Evolutionary conservation across 1,140 invertebrate genomes (phyloP), one percentile per base, ranked within the genome.

Genomic region (Drosophila biarmipes): DNA sequence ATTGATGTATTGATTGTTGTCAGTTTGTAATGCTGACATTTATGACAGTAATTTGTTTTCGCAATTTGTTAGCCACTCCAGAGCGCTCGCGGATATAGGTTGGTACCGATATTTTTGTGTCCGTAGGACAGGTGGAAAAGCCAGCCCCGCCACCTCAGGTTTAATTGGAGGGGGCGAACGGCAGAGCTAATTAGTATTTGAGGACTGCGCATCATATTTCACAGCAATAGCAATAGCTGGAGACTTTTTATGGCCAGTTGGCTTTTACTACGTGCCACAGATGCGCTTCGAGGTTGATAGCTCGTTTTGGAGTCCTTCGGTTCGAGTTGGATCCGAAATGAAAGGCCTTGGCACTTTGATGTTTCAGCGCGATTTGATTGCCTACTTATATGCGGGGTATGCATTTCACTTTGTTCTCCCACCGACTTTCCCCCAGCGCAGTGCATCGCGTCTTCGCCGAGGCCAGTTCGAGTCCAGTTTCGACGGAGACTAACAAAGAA

Each of bases 1-100:
- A 71, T 86, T 85, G 84, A 89, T 87, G 84, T 79, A 87, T 89
- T 79, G 84, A 89, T 87, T 89, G 82, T 82, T 71, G 79, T 89
- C 78, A 63, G 79, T 82, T 89, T 82, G 84, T 87, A 89, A 87
- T 87, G 84, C 67, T 89, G 84, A 89, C 84, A 71, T 79, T 84
- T 87, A 87, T 87, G 84, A 89, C 84, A 89, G 84, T 87, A 89
- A 87, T 87, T 87, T 87, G 84, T 89, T 89, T 87, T 79, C 75
- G 55, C 84, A 87, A 87, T 86, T 86, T 86, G 81, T 86, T 78
- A 78, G 66, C 64, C 58, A 71, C 69, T 66, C 59, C 73, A 68
- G 54, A 27, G 19, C 15, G 27, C 37, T 55, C 56, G 48, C 48
- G 64, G 27, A 71, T 48, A 55, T 56, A 69, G 49, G 42, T 48